Evolutionary conservation across 64 coral and sea anemone genomes (phyloP).

Genomic region (Pachyseris speciosa): DNA sequence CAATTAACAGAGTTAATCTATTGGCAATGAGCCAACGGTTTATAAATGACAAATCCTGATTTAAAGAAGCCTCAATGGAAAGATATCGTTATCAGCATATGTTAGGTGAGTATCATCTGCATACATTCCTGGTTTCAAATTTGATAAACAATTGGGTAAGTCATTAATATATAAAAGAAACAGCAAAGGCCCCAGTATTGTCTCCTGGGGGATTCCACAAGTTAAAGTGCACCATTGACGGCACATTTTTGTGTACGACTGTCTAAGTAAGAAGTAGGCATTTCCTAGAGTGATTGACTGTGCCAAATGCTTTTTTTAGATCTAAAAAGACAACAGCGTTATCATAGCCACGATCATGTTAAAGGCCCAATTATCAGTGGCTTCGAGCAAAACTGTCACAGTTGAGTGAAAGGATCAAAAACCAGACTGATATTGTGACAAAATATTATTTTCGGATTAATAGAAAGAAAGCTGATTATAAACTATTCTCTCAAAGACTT

Average conservation of each 20-base stretch:
- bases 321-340: background rate
- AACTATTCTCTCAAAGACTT: constrained; percentile 51
- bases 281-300: background rate
- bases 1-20: no score
- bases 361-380: constrained; percentile 4
- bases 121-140: no score
- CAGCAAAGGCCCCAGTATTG: background rate
- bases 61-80: no score
- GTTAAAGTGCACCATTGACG: constrained; percentile 11
- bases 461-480: background rate
- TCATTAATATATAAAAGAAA: no score
- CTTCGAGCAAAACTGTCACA: background rate
- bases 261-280: background rate
- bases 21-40: no score
- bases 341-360: constrained; percentile 22
- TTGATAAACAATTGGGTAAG: no score
- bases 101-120: no score
- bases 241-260: constrained; percentile 1
- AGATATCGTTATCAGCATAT: no score
- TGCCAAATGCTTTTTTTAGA: background rate
- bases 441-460: constrained; percentile 33
- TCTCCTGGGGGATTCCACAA: background rate
- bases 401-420: constrained; percentile 28
- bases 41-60: no score
- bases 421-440: constrained; percentile 27